phyloP scores from a whole-genome alignment of 2,888 invertebrate genomes.

The Therioaphis trifolii region DNA sequence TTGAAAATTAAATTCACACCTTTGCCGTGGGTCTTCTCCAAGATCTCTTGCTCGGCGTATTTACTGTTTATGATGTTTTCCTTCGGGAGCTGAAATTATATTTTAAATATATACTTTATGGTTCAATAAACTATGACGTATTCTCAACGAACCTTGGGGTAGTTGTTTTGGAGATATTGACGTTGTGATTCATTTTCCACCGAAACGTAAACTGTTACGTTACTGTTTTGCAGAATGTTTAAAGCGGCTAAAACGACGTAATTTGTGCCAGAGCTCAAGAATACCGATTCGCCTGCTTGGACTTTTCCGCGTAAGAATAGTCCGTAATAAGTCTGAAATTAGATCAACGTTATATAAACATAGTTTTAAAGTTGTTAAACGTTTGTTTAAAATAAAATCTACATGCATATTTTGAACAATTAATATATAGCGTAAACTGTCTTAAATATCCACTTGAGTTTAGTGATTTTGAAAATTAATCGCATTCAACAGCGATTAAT shows the following conservation, averaged over 20 bases:
- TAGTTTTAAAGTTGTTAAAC: too few relatives aligned
- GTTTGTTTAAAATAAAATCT: too few relatives aligned
- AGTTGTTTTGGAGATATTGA: slow-evolving; percentile 85
- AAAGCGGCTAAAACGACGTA: slow-evolving; percentile 98
- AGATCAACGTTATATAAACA: too few relatives aligned
- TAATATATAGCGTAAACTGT: too few relatives aligned
- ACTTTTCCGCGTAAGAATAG: slow-evolving; percentile 87
- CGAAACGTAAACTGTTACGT: slow-evolving; percentile 90
- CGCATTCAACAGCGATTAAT: too few relatives aligned
- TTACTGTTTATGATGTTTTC: slow-evolving; percentile 87
- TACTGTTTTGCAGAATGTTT: slow-evolving; percentile 87
- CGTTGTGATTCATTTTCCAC: slow-evolving; percentile 89
- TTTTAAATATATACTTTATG: not conserved
- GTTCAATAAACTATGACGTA: not conserved
- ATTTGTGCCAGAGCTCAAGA: slow-evolving; percentile 94
- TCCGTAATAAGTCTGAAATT: slow-evolving; percentile 81
- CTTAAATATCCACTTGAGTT: too few relatives aligned
- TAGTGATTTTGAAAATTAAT: too few relatives aligned
- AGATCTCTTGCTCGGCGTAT: slow-evolving; percentile 89
- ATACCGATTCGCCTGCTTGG: slow-evolving; percentile 82
- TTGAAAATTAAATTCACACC: slow-evolving; percentile 96
- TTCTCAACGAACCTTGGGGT: slow-evolving; percentile 74
- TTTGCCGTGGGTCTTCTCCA: slow-evolving; percentile 84
- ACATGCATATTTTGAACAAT: too few relatives aligned
- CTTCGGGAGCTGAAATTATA: slow-evolving; percentile 77